These are phyloP conservation scores for Tanytarsus gracilentus DNA, from an alignment of 2,888 invertebrate species.

Conservation along the genomic window DNA sequence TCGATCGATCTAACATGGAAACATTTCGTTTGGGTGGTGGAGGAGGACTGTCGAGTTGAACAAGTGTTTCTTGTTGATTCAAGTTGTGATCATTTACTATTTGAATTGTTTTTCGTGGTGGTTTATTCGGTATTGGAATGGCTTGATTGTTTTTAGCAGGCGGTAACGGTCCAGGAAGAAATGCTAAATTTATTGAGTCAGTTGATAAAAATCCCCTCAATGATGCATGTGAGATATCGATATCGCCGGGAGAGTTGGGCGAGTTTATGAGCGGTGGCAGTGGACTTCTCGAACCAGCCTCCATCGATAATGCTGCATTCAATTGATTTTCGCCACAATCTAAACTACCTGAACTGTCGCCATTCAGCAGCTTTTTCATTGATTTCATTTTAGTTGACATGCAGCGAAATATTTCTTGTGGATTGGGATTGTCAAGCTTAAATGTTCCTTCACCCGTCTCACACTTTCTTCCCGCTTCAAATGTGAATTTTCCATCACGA, in stretches of 20 bases:
- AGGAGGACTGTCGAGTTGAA: slow-evolving; percentile 27
- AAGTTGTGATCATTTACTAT: slow-evolving; percentile 23
- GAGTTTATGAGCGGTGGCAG: slow-evolving; percentile 51
- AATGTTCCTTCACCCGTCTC: slow-evolving; percentile 78
- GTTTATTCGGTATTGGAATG: slow-evolving; percentile 41
- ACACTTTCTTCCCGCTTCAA: slow-evolving; percentile 81
- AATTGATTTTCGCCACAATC: slow-evolving; percentile 69
- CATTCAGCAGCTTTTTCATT: slow-evolving; percentile 74
- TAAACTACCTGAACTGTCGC: slow-evolving; percentile 53
- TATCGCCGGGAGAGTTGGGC: slow-evolving; percentile 41
- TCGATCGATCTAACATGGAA: slow-evolving; percentile 32
- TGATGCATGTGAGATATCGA: slow-evolving; percentile 37
- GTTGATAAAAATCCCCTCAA: slow-evolving; percentile 39
- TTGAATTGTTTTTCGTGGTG: slow-evolving; percentile 39
- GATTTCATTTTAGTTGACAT: slow-evolving; percentile 76
- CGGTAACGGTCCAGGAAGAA: slow-evolving; percentile 33
- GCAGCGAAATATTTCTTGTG: slow-evolving; percentile 73
- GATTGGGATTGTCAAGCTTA: slow-evolving; percentile 69
- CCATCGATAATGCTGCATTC: slow-evolving; percentile 64
- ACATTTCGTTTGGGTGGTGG: slow-evolving; percentile 27
- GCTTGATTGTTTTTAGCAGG: slow-evolving; percentile 24
- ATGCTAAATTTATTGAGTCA: slow-evolving; percentile 36
- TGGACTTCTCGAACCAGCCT: slow-evolving; percentile 73
- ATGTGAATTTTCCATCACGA: slow-evolving; percentile 74
- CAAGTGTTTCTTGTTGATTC: slow-evolving; percentile 18